Conservation (phyloP, 2,113 vertebrate genomes). For the Pyxicephalus adspersus region DNA sequence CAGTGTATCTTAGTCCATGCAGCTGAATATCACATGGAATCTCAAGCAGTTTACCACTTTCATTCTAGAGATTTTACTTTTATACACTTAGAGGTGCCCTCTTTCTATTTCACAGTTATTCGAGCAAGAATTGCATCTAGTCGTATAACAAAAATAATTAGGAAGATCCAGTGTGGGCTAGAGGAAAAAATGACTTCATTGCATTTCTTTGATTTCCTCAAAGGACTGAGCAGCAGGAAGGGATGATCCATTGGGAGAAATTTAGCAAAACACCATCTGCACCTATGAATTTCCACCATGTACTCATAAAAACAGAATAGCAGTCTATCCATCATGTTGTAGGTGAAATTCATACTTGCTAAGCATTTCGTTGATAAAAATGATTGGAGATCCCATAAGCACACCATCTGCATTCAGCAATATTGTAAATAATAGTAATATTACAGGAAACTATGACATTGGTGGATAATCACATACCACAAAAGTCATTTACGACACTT, state of each 20-base stretch:
- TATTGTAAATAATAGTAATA: constrained; percentile 22
- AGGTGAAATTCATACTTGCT: constrained; percentile 36
- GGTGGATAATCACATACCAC: too few species aligned
- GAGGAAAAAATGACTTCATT: not conserved
- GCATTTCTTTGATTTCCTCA: constrained; percentile 39
- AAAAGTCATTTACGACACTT: too few species aligned
- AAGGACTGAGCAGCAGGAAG: constrained; percentile 22
- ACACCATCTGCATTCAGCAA: constrained; percentile 34
- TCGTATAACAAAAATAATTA: not conserved
- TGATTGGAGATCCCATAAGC: constrained; percentile 24
- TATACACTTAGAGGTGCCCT: too few species aligned
- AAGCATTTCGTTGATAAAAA: constrained; percentile 36
- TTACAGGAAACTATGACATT: not conserved
- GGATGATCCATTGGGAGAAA: constrained; percentile 28
- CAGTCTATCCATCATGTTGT: constrained; percentile 30
- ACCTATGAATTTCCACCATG: constrained; percentile 28
- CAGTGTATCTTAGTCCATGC: too few species aligned
- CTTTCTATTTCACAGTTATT: too few species aligned
- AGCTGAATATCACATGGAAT: too few species aligned
- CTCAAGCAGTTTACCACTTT: too few species aligned
- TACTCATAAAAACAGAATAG: constrained; percentile 18
- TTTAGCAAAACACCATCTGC: constrained; percentile 53
- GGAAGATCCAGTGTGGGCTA: not conserved
- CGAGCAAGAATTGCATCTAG: too few species aligned
- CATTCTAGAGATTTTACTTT: too few species aligned